Conservation (phyloP, 1,140 invertebrate species). For the Pogonus chalceus region DNA sequence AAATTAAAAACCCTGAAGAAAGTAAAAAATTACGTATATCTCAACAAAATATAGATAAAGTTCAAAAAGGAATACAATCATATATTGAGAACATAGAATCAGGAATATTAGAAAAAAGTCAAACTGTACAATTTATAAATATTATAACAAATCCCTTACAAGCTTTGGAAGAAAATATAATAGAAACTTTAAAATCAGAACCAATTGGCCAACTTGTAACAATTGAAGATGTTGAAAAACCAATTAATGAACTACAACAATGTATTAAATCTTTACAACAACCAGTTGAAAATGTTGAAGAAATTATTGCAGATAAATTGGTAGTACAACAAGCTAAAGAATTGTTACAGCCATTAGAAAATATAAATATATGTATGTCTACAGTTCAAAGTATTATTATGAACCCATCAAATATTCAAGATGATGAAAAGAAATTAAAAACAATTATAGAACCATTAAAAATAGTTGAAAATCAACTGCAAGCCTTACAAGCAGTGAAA, state of each 20-base stretch:
- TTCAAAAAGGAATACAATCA: not conserved
- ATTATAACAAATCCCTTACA: conserved; percentile 3
- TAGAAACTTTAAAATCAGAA: conserved; percentile 5
- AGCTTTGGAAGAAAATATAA: not conserved
- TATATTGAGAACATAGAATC: conserved; percentile 9
- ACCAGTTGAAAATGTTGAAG: not conserved
- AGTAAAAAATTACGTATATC: too few relatives aligned
- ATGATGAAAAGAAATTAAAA: not conserved
- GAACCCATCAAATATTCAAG: not conserved
- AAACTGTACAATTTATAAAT: not conserved
- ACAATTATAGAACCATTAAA: not conserved
- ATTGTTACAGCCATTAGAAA: not conserved
- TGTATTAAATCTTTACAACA: not conserved
- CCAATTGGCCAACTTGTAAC: conserved; percentile 7
- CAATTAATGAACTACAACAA: not conserved
- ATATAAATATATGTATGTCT: not conserved
- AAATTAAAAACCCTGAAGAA: too few relatives aligned
- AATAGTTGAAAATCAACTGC: not conserved
- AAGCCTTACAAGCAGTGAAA: not conserved
- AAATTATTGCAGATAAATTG: not conserved
- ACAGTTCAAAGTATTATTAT: not conserved
- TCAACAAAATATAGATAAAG: not conserved
- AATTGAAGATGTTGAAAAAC: conserved; percentile 3
- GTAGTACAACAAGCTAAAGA: not conserved
- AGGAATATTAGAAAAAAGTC: not conserved